phyloP scores from a whole-genome alignment of 2,113 vertebrate species.

The Canis aureus region DNA sequence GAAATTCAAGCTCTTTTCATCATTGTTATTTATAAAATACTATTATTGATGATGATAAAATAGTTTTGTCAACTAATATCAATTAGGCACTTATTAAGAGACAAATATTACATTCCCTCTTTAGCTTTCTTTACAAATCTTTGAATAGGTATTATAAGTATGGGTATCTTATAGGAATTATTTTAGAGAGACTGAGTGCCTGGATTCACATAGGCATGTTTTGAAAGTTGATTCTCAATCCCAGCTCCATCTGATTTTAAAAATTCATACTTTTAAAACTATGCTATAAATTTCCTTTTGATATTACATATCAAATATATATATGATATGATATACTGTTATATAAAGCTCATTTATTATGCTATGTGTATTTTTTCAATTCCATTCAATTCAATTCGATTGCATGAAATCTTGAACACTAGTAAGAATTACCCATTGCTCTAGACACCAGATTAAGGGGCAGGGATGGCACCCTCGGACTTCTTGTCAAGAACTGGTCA shows the following conservation, averaged over 20 bases:
- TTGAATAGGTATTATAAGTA: neutral
- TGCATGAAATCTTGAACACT: neutral
- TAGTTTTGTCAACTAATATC: neutral
- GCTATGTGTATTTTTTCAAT: neutral
- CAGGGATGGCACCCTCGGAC: neutral
- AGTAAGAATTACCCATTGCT: neutral
- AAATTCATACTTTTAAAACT: conserved; percentile 16
- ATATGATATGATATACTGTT: neutral
- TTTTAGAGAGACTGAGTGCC: neutral
- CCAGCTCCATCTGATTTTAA: neutral
- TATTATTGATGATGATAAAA: neutral
- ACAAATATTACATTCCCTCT: neutral
- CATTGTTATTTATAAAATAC: neutral
- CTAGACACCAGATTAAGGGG: neutral
- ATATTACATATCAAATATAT: neutral
- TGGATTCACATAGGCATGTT: neutral
- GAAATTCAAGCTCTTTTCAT: neutral
- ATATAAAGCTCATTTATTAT: neutral
- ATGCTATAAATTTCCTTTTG: neutral
- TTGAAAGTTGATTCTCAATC: neutral
- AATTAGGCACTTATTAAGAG: neutral
- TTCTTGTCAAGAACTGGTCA: neutral
- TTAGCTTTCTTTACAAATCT: neutral
- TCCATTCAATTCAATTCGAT: neutral
- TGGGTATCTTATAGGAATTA: neutral